A percentile compares a stretch with the other conserved stretches of the same genome.
phyloP scores from a whole-genome alignment of 2,797 vertebrate genomes.

The Danio jaintianensis region DNA sequence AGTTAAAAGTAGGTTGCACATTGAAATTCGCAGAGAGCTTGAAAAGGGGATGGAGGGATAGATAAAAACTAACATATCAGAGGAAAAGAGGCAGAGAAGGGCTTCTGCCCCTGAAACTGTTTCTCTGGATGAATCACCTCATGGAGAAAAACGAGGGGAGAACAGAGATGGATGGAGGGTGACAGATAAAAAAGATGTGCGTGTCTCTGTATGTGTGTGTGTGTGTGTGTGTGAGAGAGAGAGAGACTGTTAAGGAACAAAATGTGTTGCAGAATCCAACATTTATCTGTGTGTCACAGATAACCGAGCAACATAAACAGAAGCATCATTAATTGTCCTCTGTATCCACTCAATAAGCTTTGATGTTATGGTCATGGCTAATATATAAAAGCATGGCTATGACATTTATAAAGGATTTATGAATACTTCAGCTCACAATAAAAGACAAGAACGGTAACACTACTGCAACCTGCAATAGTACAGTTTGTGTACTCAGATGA shows the following conservation, averaged over 20 bases:
- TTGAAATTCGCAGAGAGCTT: slow-evolving; percentile 31
- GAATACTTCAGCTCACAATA: slow-evolving; percentile 5
- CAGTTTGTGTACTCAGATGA: neutral
- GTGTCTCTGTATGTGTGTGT: neutral
- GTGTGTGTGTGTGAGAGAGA: neutral
- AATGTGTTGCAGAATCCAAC: neutral
- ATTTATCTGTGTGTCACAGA: slow-evolving; percentile 20
- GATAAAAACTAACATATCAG: slow-evolving; percentile 13
- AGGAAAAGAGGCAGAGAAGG: slow-evolving; percentile 10
- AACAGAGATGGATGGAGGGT: slow-evolving; percentile 18
- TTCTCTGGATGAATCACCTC: slow-evolving; percentile 44
- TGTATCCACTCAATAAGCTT: slow-evolving; percentile 10
- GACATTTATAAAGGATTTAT: slow-evolving; percentile 16
- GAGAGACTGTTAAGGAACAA: neutral
- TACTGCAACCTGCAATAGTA: neutral
- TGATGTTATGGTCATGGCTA: slow-evolving; percentile 11
- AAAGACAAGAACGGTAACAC: neutral
- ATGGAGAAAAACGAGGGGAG: neutral
- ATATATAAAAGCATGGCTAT: neutral
- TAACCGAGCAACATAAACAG: slow-evolving; percentile 4
- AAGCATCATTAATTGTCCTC: slow-evolving; percentile 12
- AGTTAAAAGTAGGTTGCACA: slow-evolving; percentile 35
- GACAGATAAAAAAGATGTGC: slow-evolving; percentile 10
- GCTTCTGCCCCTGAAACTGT: neutral
- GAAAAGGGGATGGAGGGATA: slow-evolving; percentile 18